A percentile compares a stretch with the other conserved stretches of the same genome.
phyloP scores from a whole-genome alignment of 2,888 invertebrate genomes.

The Chloroclysta siterata region DNA sequence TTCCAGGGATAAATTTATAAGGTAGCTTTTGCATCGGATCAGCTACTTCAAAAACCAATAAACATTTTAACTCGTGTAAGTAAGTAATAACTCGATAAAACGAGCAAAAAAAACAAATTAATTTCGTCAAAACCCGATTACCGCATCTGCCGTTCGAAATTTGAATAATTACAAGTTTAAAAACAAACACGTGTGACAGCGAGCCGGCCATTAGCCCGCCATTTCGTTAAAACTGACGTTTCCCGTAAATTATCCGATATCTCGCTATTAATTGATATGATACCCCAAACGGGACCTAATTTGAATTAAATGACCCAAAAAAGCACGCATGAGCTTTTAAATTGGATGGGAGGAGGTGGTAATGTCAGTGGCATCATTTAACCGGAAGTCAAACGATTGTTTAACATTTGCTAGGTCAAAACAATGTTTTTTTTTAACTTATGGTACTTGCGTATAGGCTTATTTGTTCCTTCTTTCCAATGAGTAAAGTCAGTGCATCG shows the following conservation, averaged over 20 bases:
- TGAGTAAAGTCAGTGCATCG: too few relatives aligned
- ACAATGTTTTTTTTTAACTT: neutral
- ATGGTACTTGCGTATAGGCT: too few relatives aligned
- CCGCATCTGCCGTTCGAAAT: conserved; percentile 79
- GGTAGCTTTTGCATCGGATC: too few relatives aligned
- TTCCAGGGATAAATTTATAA: too few relatives aligned
- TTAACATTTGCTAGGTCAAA: neutral
- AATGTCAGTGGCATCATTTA: conserved; percentile 16
- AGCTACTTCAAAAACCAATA: neutral
- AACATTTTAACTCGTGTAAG: neutral
- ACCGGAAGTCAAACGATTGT: conserved; percentile 16
- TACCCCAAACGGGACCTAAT: conserved; percentile 54
- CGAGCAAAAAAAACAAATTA: conserved; percentile 27
- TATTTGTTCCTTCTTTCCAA: too few relatives aligned
- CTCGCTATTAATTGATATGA: conserved; percentile 38
- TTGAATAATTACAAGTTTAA: conserved; percentile 73
- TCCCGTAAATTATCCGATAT: conserved; percentile 63
- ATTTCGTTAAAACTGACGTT: conserved; percentile 70
- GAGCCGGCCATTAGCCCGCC: conserved; percentile 49
- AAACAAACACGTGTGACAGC: conserved; percentile 48
- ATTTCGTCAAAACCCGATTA: conserved; percentile 46
- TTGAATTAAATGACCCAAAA: conserved; percentile 57
- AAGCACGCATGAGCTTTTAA: conserved; percentile 43
- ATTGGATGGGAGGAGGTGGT: conserved; percentile 35
- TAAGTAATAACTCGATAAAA: neutral